Evolutionary conservation across 2,797 vertebrate species (phyloP), one percentile per base, ranked within the genome.

Genomic region (Sebastes trivittatus): DNA sequence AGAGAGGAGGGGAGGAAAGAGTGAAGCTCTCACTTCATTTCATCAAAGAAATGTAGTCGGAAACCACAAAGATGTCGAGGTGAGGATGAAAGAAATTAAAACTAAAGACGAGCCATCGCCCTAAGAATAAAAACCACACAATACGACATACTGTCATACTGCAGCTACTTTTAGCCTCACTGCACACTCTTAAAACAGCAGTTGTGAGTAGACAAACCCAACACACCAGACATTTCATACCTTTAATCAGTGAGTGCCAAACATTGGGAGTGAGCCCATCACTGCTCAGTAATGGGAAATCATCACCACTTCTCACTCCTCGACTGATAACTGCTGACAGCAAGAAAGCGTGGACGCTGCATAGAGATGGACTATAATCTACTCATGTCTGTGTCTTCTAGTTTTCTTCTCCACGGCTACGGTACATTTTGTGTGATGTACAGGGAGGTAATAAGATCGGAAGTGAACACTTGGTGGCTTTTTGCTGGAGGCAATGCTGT

Each of bases 401-500:
- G 46, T 70, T 32, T 49, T 58, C 63, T 46, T 76, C 80, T 72
- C 72, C 42, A 14, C 13, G 32, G 29, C 61, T 16, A 46, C 5
- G 6, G 34, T 54, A 32, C 46, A 71, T 74, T 56, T 30, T 23
- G 16, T 69, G 70, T 49, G 60, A 85, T 59, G 46, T 23, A 56
- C 60, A 65, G 8, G 11, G 65, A 61, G 65, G 25, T 77, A 54
- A 80, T 73, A 68, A 22, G 82, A 83, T 88, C 78, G 69, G 68
- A 87, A 36, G 7, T 30, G 76, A 79, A 77, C 76, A 27, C 81
- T 87, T 54, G 62, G 27, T 58, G 54, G 29, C 32, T 30, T 82
- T 82, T 80, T 77, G 83, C 88, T 72, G 29, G 68, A 88, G 87
- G 88, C 84, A 61, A 18, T 54, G 22, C 72, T 69, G 78, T 62